Evolutionary conservation across 2,797 vertebrate species (phyloP).

Genomic region (Antennarius maculatus): DNA sequence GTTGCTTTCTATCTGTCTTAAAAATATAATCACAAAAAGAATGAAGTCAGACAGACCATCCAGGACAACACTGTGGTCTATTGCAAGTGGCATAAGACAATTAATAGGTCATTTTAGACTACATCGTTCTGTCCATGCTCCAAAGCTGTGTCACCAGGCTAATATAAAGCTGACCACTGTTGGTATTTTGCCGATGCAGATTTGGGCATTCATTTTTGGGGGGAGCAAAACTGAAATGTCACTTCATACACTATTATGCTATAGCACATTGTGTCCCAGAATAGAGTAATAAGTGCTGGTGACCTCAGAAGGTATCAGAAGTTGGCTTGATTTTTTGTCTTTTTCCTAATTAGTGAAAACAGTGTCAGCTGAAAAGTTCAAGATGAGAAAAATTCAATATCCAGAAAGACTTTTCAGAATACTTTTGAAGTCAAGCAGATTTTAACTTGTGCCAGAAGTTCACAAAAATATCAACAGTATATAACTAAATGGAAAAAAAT

Average conservation of each 20-base stretch:
- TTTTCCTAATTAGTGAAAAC: conserved; percentile 1
- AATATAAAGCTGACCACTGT: neutral
- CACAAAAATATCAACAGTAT: conserved; percentile 1
- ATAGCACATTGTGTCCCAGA: conserved; percentile 15
- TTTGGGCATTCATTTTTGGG: conserved; percentile 3
- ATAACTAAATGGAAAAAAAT: too few relatives aligned
- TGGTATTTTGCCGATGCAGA: conserved; percentile 4
- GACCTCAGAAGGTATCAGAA: conserved; percentile 16
- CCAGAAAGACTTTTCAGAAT: conserved; percentile 3
- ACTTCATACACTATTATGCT: conserved; percentile 3
- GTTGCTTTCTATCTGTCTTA: too few relatives aligned
- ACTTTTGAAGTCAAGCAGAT: neutral
- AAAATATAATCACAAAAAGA: too few relatives aligned
- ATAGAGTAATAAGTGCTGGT: conserved; percentile 6
- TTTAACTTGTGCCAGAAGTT: conserved; percentile 18
- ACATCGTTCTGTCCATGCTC: neutral
- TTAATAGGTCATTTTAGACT: neutral
- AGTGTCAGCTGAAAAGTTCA: conserved; percentile 2
- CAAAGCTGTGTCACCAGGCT: neutral
- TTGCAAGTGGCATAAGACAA: too few relatives aligned
- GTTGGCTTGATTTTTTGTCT: neutral
- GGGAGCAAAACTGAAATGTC: conserved; percentile 19
- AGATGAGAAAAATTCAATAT: conserved; percentile 19
- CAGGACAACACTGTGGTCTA: too few relatives aligned
- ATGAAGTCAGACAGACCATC: too few relatives aligned